Percentiles rank a stretch among this genome's conserved stretches.
Evolutionary conservation across 2,888 invertebrate species (phyloP).

Genomic region (Fissipunctia ypsillon): DNA sequence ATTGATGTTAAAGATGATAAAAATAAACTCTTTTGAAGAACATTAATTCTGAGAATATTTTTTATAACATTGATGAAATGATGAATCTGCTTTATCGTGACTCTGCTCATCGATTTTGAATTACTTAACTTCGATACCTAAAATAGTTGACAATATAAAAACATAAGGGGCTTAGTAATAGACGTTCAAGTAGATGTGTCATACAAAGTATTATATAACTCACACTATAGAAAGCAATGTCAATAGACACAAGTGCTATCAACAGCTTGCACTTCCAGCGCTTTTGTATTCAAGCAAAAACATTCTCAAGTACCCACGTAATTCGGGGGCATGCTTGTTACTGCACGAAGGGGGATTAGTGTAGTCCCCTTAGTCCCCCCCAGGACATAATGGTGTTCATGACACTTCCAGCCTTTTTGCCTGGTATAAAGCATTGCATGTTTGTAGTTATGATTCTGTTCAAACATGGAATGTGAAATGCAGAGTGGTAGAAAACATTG

Average conservation of each 20-base stretch:
- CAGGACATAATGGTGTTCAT: slow-evolving; percentile 32
- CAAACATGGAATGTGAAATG: slow-evolving; percentile 26
- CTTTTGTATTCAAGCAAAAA: slow-evolving; percentile 37
- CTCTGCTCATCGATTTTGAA: background rate
- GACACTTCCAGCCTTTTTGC: slow-evolving; percentile 46
- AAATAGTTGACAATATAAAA: too few relatives aligned
- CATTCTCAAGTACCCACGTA: slow-evolving; percentile 15
- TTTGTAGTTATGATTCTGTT: slow-evolving; percentile 27
- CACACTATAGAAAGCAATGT: slow-evolving; percentile 15
- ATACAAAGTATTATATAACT: background rate
- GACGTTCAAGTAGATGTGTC: background rate
- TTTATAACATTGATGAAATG: background rate
- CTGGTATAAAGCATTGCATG: slow-evolving; percentile 11
- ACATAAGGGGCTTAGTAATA: background rate
- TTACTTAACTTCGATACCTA: background rate
- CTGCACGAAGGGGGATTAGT: slow-evolving; percentile 28
- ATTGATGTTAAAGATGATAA: background rate
- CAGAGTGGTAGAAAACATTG: background rate
- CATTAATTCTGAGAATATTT: background rate
- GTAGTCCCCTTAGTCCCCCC: slow-evolving; percentile 4
- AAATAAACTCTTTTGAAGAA: background rate
- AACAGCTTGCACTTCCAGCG: background rate
- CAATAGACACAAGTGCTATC: slow-evolving; percentile 1
- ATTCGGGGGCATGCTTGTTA: slow-evolving; percentile 52
- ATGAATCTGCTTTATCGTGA: too few relatives aligned